Conservation (phyloP, 64 coral and sea anemone species). For the Pachyseris speciosa region DNA sequence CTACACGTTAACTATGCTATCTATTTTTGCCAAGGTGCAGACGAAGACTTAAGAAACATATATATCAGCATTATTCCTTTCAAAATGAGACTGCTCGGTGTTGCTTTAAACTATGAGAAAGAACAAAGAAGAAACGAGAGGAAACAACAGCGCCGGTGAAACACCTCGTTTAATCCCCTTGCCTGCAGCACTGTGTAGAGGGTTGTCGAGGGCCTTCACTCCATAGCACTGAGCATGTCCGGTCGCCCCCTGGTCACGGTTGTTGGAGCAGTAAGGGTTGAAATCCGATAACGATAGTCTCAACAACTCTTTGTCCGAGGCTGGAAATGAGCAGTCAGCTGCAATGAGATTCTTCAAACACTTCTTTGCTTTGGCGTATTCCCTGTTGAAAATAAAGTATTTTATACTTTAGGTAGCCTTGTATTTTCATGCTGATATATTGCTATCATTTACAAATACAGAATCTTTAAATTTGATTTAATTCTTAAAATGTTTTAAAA, state of each 20-base stretch:
- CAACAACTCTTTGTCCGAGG: neutral
- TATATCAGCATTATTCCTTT: no score
- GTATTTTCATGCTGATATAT: no score
- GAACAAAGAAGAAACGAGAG: neutral
- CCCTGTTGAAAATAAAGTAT: slow-evolving; percentile 8
- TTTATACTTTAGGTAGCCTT: no score
- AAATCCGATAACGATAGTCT: neutral
- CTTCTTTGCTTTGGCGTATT: neutral
- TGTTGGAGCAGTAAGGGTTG: neutral
- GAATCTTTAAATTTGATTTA: no score
- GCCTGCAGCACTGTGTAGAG: no score
- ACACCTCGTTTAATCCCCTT: no score
- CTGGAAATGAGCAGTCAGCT: neutral
- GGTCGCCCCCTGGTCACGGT: slow-evolving; percentile 1
- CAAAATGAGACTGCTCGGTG: neutral
- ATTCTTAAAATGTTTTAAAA: no score
- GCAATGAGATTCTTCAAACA: neutral
- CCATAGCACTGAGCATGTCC: neutral
- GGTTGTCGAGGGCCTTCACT: neutral
- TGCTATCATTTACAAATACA: neutral
- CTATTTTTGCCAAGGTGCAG: no score
- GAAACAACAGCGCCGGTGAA: neutral
- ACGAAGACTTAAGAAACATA: no score
- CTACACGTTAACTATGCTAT: no score
- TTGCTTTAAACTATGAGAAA: neutral